Conservation (phyloP, 92 coral and sea anemone genomes). For the Zoanthus sociatus region DNA sequence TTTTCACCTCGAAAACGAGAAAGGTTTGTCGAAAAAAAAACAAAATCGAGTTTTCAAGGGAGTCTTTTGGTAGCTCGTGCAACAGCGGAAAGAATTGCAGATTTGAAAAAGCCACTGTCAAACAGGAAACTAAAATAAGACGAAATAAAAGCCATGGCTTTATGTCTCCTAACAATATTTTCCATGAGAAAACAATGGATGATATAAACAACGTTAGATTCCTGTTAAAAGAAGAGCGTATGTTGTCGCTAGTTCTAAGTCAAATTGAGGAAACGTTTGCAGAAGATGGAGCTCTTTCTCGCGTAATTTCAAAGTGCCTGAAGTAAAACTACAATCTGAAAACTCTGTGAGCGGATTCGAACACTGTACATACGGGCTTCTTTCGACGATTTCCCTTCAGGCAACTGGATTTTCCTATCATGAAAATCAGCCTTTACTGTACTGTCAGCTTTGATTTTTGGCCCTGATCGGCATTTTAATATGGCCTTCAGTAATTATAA, state of each 20-base stretch:
- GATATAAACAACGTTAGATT: neutral
- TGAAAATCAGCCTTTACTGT: too few relatives aligned
- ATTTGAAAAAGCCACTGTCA: neutral
- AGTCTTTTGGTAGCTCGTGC: neutral
- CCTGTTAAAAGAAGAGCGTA: neutral
- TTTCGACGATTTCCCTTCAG: too few relatives aligned
- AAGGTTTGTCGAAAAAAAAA: neutral
- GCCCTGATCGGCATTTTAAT: too few relatives aligned
- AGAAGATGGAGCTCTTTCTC: neutral
- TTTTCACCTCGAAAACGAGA: neutral
- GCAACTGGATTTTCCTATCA: too few relatives aligned
- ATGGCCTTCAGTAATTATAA: too few relatives aligned
- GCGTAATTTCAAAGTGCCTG: conserved; percentile 2
- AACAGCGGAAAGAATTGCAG: neutral
- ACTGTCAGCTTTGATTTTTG: too few relatives aligned
- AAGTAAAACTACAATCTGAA: neutral
- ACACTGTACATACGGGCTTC: too few relatives aligned
- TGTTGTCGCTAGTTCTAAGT: neutral
- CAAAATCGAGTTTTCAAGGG: neutral
- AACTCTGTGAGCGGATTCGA: neutral
- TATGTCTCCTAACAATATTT: neutral
- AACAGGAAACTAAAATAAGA: neutral
- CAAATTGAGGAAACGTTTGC: conserved; percentile 7
- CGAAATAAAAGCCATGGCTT: neutral
- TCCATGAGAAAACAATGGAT: neutral